Conservation (phyloP, 2,888 invertebrate species). For the Galerucella nymphaeae region DNA sequence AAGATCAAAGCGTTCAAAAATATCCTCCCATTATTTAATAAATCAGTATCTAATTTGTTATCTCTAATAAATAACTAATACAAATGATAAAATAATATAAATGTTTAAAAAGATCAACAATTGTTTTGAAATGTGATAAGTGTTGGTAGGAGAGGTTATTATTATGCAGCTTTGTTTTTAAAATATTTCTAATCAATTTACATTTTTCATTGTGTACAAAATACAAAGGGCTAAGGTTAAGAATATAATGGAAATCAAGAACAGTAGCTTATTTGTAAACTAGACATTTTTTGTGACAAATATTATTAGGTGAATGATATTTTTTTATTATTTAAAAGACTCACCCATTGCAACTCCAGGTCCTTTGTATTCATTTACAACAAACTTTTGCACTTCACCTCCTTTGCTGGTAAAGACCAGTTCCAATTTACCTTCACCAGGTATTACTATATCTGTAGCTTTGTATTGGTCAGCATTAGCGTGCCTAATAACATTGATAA, state of each 20-base stretch:
- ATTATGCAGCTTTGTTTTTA: conserved; percentile 3
- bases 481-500: conserved; percentile 70
- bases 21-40: too few species aligned
- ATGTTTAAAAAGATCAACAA: neutral
- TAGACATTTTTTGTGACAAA: too few species aligned
- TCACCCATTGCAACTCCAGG: conserved; percentile 87
- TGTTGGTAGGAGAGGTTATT: neutral
- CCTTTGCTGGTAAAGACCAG: conserved; percentile 80
- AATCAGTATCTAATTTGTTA: too few species aligned
- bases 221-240: too few species aligned
- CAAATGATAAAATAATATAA: neutral
- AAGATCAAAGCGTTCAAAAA: too few species aligned
- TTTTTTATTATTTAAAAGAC: conserved; percentile 12
- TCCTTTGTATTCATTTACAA: conserved; percentile 87
- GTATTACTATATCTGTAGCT: conserved; percentile 96
- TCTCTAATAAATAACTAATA: too few species aligned
- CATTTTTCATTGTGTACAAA: too few species aligned
- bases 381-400: conserved; percentile 75
- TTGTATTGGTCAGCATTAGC: conserved; percentile 98
- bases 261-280: too few species aligned
- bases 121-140: neutral
- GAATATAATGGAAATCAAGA: too few species aligned
- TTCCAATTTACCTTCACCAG: conserved; percentile 88
- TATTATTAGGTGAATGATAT: too few species aligned
- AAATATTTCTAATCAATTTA: neutral